Conservation (phyloP, 1,140 invertebrate species). For the Pachyrhynchus sulphureomaculatus region DNA sequence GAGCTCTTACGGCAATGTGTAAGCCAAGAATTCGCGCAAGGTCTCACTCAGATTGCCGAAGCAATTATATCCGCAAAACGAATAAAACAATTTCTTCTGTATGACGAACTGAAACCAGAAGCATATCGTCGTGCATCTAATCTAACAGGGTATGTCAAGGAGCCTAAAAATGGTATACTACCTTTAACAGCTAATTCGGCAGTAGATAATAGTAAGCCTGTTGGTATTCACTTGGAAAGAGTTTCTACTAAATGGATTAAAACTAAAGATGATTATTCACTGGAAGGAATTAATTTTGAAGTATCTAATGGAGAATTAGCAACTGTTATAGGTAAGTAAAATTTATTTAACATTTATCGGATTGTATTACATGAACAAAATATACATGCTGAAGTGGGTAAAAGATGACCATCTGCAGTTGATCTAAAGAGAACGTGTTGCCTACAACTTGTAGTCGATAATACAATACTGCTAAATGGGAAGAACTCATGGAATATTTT, state of each 20-base stretch:
- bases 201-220: constrained; percentile 26
- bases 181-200: not conserved
- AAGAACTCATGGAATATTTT: no score
- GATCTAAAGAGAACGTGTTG: no score
- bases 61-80: constrained; percentile 67
- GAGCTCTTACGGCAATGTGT: constrained; percentile 70
- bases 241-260: constrained; percentile 63
- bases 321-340: constrained; percentile 61
- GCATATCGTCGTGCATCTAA: not conserved
- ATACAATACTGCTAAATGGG: no score
- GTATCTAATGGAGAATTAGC: constrained; percentile 60
- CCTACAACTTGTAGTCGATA: no score
- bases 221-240: constrained; percentile 55
- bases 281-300: constrained; percentile 58
- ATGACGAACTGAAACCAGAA: constrained; percentile 57
- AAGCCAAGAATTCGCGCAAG: constrained; percentile 72
- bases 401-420: no score
- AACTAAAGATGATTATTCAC: constrained; percentile 56
- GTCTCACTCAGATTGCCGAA: constrained; percentile 62
- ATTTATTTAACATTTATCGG: not conserved
- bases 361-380: not conserved
- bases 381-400: no score
- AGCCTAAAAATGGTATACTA: not conserved
- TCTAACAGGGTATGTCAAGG: not conserved
- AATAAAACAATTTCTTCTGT: constrained; percentile 68